Evolutionary conservation across 1,140 invertebrate genomes (phyloP).

Genomic region (Pseudomyrmex cubaensis): DNA sequence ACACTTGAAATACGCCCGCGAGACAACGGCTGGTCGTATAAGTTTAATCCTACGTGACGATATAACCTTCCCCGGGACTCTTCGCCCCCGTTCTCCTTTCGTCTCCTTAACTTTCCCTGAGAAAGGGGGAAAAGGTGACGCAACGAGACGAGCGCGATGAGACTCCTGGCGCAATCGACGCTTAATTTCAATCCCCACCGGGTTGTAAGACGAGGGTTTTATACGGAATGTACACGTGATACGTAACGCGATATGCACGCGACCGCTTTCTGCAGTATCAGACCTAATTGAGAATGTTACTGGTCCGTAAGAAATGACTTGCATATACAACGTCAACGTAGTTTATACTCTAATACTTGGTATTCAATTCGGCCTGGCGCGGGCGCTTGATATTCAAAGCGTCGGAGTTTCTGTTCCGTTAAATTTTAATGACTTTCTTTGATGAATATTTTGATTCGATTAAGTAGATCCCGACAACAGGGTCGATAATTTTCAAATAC

Average conservation of each 20-base stretch:
- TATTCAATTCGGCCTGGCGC: neutral
- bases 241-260: neutral
- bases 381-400: neutral
- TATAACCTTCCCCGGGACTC: slow-evolving; percentile 58
- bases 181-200: slow-evolving; percentile 34
- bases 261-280: neutral
- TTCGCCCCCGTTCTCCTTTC: slow-evolving; percentile 4
- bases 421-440: neutral
- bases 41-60: slow-evolving; percentile 69
- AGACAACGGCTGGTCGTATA: slow-evolving; percentile 70
- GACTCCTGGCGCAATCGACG: neutral
- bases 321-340: neutral
- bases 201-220: neutral
- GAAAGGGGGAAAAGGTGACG: neutral
- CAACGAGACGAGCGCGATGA: slow-evolving; percentile 2
- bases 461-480: neutral
- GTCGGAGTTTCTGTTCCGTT: neutral
- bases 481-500: neutral
- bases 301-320: neutral
- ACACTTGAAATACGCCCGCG: slow-evolving; percentile 64
- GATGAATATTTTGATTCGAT: too few species aligned
- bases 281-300: neutral
- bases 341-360: neutral
- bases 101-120: neutral
- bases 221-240: neutral